Conservation (phyloP, 30 jellyfish, hydroid and myxozoan species). For the Turritopsis rubra region DNA sequence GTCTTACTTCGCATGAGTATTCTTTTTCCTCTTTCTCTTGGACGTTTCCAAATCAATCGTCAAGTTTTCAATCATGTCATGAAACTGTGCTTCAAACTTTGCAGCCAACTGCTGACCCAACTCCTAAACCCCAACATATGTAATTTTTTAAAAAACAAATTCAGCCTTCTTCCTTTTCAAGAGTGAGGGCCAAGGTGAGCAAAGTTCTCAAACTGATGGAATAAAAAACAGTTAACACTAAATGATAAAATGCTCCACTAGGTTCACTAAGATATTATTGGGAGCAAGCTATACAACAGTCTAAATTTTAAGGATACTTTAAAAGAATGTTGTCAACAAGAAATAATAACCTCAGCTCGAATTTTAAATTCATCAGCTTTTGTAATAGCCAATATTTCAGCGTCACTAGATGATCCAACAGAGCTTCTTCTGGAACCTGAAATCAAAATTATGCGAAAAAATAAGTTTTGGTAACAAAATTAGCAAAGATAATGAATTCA, state of each 20-base stretch:
- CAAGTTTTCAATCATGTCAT: conserved; percentile 46
- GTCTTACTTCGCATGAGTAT: conserved; percentile 18
- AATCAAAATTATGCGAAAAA: not conserved
- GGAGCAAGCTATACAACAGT: too few species aligned
- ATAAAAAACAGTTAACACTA: too few species aligned
- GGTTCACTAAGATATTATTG: too few species aligned
- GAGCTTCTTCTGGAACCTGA: conserved; percentile 16
- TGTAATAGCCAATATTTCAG: conserved; percentile 6
- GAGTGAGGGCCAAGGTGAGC: too few species aligned
- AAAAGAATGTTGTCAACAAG: too few species aligned
- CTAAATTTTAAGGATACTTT: too few species aligned
- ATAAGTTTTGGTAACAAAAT: too few species aligned
- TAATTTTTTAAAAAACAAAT: not conserved
- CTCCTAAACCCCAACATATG: conserved; percentile 30
- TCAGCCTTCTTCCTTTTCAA: too few species aligned
- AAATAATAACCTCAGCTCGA: conserved; percentile 27
- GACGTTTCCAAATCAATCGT: conserved; percentile 42
- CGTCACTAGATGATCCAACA: conserved; percentile 11
- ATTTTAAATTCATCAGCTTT: conserved; percentile 17
- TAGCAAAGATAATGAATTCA: not conserved
- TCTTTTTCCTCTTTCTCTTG: conserved; percentile 17
- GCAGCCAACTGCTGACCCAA: conserved; percentile 41
- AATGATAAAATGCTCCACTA: too few species aligned
- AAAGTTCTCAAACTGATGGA: too few species aligned
- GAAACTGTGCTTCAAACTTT: conserved; percentile 53